Evolutionary conservation across 2,113 vertebrate species (phyloP), one percentile per base, ranked within the genome.

Genomic region (Baryphthengus martii): DNA sequence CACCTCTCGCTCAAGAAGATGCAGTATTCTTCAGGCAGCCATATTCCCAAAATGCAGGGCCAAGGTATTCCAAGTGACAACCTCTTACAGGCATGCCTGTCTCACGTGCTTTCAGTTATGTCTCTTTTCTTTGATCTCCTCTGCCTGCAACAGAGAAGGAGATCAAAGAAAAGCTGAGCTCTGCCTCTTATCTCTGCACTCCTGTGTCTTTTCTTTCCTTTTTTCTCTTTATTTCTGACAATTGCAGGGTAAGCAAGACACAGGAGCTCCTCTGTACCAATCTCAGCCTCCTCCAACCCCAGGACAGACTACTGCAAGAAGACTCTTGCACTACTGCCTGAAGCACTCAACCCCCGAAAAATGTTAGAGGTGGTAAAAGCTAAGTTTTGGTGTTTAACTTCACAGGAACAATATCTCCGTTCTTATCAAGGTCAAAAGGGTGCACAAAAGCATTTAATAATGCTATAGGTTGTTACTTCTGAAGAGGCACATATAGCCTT

Each of bases 31-130:
- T 28, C 78, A 42, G 37, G 37, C 25, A 73, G 45, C 35, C 78
- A 23, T 17, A 5, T 8, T 94, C 63, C 87, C 72, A 39, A 53
- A 84, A 55, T 0, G 18, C 58, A 28, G 79, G 85, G 44, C 39
- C 33, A 16, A 93, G 75, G 73, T 50, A 1, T 49, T 25, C 68
- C 23, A 37, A 77, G 79, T 44, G 93, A 94, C 90, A 88, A 18
- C 39, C 28, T 78, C 68, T 35, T 18, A 10, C 72, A 71, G 85
- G 52, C 95, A 92, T 56, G 85, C 88, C 39, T 1, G 4, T 59
- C 93, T 96, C 95, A 93, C 85, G 83, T 96, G 95, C 95, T 96
- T 96, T 96, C 42, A 92, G 95, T 96, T 97, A 93, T 90, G 92
- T 37, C 42, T 96, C 74, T 78, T 37, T 16, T 58, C 96, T 97